Conservation (phyloP, 2,888 invertebrate genomes). For the Poecilus cupreus region DNA sequence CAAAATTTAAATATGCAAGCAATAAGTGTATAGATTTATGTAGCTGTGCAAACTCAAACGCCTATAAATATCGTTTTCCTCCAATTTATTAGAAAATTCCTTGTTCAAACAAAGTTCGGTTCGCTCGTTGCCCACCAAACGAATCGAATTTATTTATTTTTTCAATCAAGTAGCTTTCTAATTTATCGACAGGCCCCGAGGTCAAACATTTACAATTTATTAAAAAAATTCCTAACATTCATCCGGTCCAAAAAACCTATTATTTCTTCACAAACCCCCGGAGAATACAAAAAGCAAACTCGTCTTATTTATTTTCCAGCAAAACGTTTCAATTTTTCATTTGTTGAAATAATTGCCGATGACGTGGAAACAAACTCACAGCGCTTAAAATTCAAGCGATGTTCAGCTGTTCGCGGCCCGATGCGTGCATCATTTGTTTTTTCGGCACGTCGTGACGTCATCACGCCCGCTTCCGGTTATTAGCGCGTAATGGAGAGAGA, state of each 20-base stretch:
- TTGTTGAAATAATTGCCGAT: constrained; percentile 40
- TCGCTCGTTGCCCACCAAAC: neutral
- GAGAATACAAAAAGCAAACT: neutral
- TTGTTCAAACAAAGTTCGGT: neutral
- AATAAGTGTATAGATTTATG: too few species aligned
- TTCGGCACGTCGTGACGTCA: constrained; percentile 42
- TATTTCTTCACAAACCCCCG: neutral
- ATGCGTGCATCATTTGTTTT: constrained; percentile 50
- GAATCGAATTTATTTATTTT: neutral
- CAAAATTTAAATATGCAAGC: too few species aligned
- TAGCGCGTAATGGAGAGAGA: constrained; percentile 15
- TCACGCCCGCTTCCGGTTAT: constrained; percentile 18
- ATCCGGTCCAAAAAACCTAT: neutral
- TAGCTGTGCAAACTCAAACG: too few species aligned
- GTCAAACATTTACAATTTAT: neutral
- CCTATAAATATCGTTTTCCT: too few species aligned
- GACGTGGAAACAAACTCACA: neutral
- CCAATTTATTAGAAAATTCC: neutral
- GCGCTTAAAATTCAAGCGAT: neutral
- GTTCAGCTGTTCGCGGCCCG: neutral
- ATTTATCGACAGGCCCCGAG: neutral
- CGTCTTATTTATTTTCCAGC: neutral
- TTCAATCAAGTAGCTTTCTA: too few species aligned
- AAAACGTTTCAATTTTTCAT: constrained; percentile 30
- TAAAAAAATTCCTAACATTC: constrained; percentile 4